These are phyloP conservation scores for Apomyelois bistriatella DNA, from an alignment of 2,888 invertebrate species.

Conservation along the genomic window DNA sequence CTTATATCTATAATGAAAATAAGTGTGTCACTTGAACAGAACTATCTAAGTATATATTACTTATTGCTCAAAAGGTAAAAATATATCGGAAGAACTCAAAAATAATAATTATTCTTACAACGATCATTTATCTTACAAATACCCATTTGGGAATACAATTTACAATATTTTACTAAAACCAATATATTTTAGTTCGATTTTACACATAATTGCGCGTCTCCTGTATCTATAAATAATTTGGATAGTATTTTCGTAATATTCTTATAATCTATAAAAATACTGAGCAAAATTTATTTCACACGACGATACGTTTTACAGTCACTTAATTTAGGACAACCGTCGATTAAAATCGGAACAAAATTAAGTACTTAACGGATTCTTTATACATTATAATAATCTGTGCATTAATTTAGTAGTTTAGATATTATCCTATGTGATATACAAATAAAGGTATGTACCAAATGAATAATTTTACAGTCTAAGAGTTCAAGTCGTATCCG, in stretches of 20 bases:
- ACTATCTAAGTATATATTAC: constrained; percentile 37
- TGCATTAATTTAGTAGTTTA: constrained; percentile 55
- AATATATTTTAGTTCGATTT: constrained; percentile 35
- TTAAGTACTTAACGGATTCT: constrained; percentile 51
- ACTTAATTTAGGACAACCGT: constrained; percentile 43
- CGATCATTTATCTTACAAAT: constrained; percentile 29
- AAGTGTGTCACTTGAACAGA: constrained; percentile 44
- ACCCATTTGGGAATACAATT: constrained; percentile 31
- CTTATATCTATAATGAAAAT: constrained; percentile 45
- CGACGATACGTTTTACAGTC: constrained; percentile 52
- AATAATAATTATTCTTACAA: constrained; percentile 30
- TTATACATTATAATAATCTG: constrained; percentile 56
- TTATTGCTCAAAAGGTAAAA: constrained; percentile 44
- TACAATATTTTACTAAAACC: constrained; percentile 51
- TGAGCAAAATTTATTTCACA: constrained; percentile 73
- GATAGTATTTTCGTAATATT: constrained; percentile 58
- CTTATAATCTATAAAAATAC: constrained; percentile 77
- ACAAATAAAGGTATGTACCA: constrained; percentile 53
- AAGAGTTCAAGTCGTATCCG: constrained; percentile 40
- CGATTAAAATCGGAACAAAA: constrained; percentile 51
- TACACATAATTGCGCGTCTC: constrained; percentile 53
- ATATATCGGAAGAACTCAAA: constrained; percentile 56
- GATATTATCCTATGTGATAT: constrained; percentile 56
- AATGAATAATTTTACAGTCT: constrained; percentile 49
- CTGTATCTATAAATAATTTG: constrained; percentile 64